phyloP scores from a whole-genome alignment of 2,113 vertebrate species.

The Euleptes europaea region DNA sequence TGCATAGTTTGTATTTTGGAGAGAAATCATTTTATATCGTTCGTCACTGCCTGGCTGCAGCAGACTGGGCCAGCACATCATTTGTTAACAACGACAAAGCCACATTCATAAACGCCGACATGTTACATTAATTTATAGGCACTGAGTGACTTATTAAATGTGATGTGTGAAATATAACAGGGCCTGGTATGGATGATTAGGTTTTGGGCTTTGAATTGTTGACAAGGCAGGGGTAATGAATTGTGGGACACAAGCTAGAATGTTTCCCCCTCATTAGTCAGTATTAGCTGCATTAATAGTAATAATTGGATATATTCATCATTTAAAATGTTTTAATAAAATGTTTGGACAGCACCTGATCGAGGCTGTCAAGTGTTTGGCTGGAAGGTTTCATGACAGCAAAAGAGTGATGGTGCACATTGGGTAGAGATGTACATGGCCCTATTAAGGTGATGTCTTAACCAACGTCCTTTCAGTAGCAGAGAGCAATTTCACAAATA shows the following conservation, averaged over 20 bases:
- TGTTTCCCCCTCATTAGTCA: constrained; percentile 87
- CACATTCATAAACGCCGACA: constrained; percentile 82
- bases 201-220: constrained; percentile 86
- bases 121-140: constrained; percentile 89
- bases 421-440: constrained; percentile 76
- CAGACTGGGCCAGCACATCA: constrained; percentile 79
- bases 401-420: constrained; percentile 72
- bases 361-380: constrained; percentile 79
- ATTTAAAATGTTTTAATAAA: constrained; percentile 89
- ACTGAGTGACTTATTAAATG: constrained; percentile 90
- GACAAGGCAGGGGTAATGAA: constrained; percentile 89
- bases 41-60: constrained; percentile 76
- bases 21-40: constrained; percentile 78
- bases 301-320: constrained; percentile 91
- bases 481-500: constrained; percentile 2
- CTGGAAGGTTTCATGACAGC: constrained; percentile 77
- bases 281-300: constrained; percentile 90
- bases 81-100: constrained; percentile 86
- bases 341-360: constrained; percentile 88
- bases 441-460: constrained; percentile 61
- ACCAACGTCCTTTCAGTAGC: constrained; percentile 53
- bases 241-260: constrained; percentile 78
- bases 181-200: constrained; percentile 85
- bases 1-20: constrained; percentile 72
- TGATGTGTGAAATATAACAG: constrained; percentile 87